Conservation (phyloP, 2,888 invertebrate species). For the Eristalinus aeneus region DNA sequence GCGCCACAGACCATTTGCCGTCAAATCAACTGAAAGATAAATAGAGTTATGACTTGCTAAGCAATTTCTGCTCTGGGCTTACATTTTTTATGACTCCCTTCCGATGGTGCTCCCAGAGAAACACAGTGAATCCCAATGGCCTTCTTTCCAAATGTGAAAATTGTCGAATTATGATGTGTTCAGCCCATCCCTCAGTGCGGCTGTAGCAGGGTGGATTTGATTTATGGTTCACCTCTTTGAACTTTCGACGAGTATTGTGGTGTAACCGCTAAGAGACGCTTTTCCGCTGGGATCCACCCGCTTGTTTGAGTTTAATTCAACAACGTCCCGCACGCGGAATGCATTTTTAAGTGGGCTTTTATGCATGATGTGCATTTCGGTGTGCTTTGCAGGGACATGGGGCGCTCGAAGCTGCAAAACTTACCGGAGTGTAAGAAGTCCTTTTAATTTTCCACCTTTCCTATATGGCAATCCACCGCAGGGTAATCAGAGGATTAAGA, state of each 20-base stretch:
- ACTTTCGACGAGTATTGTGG: constrained; percentile 59
- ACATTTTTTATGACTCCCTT: constrained; percentile 56
- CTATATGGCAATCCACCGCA: constrained; percentile 33
- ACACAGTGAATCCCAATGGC: background rate
- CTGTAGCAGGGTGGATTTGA: constrained; percentile 43
- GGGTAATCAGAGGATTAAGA: constrained; percentile 61
- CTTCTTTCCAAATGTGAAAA: constrained; percentile 42
- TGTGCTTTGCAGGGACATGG: background rate
- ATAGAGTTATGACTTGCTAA: constrained; percentile 68
- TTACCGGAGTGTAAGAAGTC: constrained; percentile 58
- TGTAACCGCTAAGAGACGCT: constrained; percentile 38
- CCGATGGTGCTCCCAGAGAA: background rate
- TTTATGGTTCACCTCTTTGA: constrained; percentile 71
- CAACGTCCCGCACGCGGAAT: constrained; percentile 74
- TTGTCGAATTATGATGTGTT: constrained; percentile 68
- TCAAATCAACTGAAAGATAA: constrained; percentile 67
- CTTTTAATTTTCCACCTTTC: constrained; percentile 57
- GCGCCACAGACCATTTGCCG: constrained; percentile 63
- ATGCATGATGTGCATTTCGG: constrained; percentile 64
- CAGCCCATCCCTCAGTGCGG: constrained; percentile 32
- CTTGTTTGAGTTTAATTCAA: constrained; percentile 50
- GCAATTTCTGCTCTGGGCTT: constrained; percentile 60
- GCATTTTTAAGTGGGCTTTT: constrained; percentile 76
- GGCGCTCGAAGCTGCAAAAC: constrained; percentile 19
- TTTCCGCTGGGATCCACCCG: constrained; percentile 29